These are phyloP conservation scores for Glossophaga mutica DNA, from an alignment of 2,797 vertebrate genomes.

Conservation along the genomic window DNA sequence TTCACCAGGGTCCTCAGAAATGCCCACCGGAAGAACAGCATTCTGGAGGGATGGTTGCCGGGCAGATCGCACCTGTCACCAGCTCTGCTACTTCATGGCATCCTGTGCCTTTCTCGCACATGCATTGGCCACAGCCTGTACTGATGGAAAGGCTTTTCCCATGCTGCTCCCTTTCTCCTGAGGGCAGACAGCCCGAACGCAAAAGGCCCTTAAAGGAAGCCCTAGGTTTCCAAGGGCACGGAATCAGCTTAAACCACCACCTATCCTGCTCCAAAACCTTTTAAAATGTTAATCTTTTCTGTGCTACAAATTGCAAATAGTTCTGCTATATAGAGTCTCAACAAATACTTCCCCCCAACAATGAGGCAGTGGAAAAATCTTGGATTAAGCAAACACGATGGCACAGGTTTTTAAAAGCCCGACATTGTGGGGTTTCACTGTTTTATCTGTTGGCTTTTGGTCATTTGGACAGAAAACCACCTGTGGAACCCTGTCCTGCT, in stretches of 20 bases:
- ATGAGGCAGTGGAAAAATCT: conserved; percentile 10
- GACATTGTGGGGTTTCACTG: background rate
- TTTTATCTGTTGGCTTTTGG: conserved; percentile 31
- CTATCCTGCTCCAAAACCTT: conserved; percentile 47
- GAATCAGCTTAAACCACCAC: conserved; percentile 19
- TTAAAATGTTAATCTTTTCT: conserved; percentile 39
- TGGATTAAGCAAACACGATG: background rate
- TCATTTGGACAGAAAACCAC: conserved; percentile 44
- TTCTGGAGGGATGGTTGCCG: background rate
- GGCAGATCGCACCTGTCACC: background rate
- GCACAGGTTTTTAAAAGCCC: background rate
- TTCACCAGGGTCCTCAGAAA: background rate
- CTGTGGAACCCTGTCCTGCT: background rate
- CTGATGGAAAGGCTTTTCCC: background rate
- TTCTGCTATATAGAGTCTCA: conserved; percentile 55
- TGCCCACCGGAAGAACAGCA: background rate
- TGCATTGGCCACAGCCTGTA: background rate
- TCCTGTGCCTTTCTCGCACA: background rate
- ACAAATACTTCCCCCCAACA: background rate
- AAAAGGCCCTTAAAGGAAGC: conserved; percentile 16
- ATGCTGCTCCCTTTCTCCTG: background rate
- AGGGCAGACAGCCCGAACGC: background rate
- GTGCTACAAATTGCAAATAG: conserved; percentile 59
- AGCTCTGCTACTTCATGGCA: background rate
- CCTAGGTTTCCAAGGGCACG: background rate